These are phyloP conservation scores for Melanotaenia nigrans DNA, from an alignment of 2,797 vertebrate species.

Conservation along the genomic window DNA sequence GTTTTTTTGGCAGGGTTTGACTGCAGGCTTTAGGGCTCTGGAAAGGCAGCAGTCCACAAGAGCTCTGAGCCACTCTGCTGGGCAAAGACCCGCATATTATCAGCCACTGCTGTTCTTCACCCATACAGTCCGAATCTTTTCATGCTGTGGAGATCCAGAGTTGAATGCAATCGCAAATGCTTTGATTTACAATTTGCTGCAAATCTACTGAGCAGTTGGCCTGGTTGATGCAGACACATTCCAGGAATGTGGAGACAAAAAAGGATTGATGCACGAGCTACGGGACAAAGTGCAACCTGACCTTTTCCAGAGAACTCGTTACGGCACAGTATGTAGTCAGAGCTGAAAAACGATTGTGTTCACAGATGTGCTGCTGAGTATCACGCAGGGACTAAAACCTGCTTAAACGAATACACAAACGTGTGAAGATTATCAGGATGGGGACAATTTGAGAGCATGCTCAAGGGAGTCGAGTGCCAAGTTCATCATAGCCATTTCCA, in stretches of 20 bases:
- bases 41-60: conserved; percentile 53
- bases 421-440: conserved; percentile 26
- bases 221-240: conserved; percentile 30
- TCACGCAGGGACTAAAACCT: conserved; percentile 10
- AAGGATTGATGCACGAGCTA: conserved; percentile 9
- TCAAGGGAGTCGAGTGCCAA: conserved; percentile 36
- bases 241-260: conserved; percentile 23
- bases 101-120: conserved; percentile 30
- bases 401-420: conserved; percentile 11
- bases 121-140: conserved; percentile 35
- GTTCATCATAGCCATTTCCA: conserved; percentile 39
- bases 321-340: neutral
- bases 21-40: conserved; percentile 58
- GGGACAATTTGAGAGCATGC: conserved; percentile 36
- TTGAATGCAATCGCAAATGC: conserved; percentile 46
- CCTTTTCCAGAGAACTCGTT: neutral
- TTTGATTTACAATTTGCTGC: conserved; percentile 58
- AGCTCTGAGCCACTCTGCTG: conserved; percentile 45
- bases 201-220: conserved; percentile 50
- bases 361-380: conserved; percentile 17
- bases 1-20: conserved; percentile 60
- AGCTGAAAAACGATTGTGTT: conserved; percentile 8
- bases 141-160: conserved; percentile 24
- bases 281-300: conserved; percentile 13
- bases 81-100: conserved; percentile 36